phyloP scores from a whole-genome alignment of 2,797 vertebrate species.

The Channallabes apus region DNA sequence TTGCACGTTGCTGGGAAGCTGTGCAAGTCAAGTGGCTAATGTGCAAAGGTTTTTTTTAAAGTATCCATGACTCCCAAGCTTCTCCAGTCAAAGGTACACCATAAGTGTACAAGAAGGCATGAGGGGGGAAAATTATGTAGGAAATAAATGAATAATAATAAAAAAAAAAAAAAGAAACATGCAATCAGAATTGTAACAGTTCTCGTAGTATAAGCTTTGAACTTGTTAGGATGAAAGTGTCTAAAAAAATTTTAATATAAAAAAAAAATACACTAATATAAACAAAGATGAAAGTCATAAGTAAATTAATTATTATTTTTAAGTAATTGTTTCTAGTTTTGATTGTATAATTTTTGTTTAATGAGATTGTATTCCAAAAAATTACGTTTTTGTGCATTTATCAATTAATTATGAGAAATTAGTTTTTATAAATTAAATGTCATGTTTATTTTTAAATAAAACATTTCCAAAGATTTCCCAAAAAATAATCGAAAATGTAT shows the following conservation, averaged over 20 bases:
- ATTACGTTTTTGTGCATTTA: not conserved
- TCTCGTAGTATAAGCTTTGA: not conserved
- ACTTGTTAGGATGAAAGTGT: not conserved
- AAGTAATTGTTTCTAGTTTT: not conserved
- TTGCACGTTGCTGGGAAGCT: conserved; percentile 47
- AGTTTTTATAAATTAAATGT: not conserved
- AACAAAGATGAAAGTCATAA: not conserved
- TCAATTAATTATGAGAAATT: not conserved
- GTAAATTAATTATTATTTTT: not conserved
- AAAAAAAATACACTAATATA: not conserved
- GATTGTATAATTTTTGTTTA: not conserved
- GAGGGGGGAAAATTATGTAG: not conserved
- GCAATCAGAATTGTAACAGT: not conserved
- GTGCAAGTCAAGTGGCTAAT: not conserved
- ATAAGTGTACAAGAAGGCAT: not conserved
- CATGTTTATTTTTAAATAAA: not conserved
- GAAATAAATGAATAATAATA: not conserved
- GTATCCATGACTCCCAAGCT: conserved; percentile 1
- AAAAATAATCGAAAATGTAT: not conserved
- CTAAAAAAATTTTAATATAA: not conserved
- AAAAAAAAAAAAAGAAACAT: not conserved
- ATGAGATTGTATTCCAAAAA: not conserved
- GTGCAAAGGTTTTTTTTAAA: not conserved
- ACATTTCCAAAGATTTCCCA: not conserved
- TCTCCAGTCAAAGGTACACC: conserved; percentile 22